Percentiles rank a stretch among this genome's conserved stretches.
phyloP scores from a whole-genome alignment of 2,113 vertebrate species.

The Cichladusa arquata region DNA sequence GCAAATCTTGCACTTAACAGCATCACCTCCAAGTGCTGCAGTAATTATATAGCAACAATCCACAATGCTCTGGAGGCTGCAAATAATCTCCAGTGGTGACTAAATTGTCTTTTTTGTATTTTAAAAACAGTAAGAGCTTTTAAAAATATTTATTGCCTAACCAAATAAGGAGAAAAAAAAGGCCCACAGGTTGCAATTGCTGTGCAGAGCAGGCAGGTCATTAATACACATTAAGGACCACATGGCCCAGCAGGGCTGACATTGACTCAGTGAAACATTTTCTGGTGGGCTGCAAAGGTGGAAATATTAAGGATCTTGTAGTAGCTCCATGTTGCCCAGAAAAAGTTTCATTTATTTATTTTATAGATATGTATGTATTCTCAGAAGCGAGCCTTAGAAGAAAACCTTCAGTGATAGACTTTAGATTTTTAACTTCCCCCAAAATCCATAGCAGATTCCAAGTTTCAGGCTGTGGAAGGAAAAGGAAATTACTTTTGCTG shows the following conservation, averaged over 20 bases:
- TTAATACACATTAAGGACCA: conserved; percentile 39
- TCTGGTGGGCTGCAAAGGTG: neutral
- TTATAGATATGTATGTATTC: neutral
- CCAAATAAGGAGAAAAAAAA: neutral
- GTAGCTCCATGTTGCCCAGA: neutral
- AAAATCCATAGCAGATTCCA: neutral
- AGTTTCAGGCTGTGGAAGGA: conserved; percentile 20
- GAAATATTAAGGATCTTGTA: neutral
- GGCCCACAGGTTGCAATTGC: neutral
- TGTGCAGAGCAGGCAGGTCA: neutral
- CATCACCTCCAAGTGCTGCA: neutral
- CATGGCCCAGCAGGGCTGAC: neutral
- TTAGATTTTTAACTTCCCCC: neutral
- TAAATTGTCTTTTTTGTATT: neutral
- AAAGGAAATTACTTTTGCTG: conserved; percentile 34
- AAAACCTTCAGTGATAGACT: neutral
- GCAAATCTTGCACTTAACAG: neutral
- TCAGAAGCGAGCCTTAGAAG: neutral
- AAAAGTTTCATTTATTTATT: neutral
- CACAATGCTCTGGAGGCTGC: neutral
- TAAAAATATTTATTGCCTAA: neutral
- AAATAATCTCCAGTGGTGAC: conserved; percentile 15
- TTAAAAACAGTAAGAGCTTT: conserved; percentile 12
- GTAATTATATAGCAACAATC: conserved; percentile 26
- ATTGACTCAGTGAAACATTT: neutral